phyloP scores from a whole-genome alignment of 92 coral and sea anemone genomes.

The Micromussa lordhowensis region DNA sequence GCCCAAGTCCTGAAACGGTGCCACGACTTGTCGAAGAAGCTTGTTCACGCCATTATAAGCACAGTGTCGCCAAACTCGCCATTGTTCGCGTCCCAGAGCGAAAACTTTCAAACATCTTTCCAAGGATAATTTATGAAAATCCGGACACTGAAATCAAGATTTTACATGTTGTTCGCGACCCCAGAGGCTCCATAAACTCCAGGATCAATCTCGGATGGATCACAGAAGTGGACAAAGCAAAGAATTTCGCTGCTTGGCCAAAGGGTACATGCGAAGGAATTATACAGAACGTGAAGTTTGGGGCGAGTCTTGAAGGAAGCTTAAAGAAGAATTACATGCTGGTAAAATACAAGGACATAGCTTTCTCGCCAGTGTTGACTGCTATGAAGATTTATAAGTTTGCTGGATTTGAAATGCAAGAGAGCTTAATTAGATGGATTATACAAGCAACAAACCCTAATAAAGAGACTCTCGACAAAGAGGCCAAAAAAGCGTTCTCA shows the following conservation, averaged over 20 bases:
- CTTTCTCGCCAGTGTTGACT: slow-evolving; percentile 44
- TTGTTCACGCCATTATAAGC: slow-evolving; percentile 30
- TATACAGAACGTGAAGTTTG: slow-evolving; percentile 49
- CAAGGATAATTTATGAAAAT: slow-evolving; percentile 41
- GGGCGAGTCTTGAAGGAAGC: slow-evolving; percentile 26
- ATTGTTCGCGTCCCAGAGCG: slow-evolving; percentile 56
- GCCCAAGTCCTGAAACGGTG: slow-evolving; percentile 13
- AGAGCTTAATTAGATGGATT: slow-evolving; percentile 48
- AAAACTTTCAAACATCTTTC: slow-evolving; percentile 57
- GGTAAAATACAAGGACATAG: slow-evolving; percentile 56
- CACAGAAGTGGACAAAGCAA: slow-evolving; percentile 15
- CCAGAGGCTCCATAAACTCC: slow-evolving; percentile 64
- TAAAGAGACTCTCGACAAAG: slow-evolving; percentile 36
- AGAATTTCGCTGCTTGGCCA: slow-evolving; percentile 8
- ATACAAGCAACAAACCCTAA: slow-evolving; percentile 47
- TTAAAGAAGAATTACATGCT: slow-evolving; percentile 33
- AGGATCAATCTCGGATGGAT: slow-evolving; percentile 47
- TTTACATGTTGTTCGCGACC: slow-evolving; percentile 69
- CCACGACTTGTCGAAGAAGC: slow-evolving; percentile 33
- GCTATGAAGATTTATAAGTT: slow-evolving; percentile 61
- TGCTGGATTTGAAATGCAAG: slow-evolving; percentile 64
- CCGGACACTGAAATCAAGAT: slow-evolving; percentile 51
- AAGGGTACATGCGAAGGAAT: slow-evolving; percentile 53
- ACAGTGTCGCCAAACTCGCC: slow-evolving; percentile 60
- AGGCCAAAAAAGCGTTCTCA: slow-evolving; percentile 22